Evolutionary conservation across 1,140 invertebrate genomes (phyloP).

Genomic region (Vollenhovia emeryi): DNA sequence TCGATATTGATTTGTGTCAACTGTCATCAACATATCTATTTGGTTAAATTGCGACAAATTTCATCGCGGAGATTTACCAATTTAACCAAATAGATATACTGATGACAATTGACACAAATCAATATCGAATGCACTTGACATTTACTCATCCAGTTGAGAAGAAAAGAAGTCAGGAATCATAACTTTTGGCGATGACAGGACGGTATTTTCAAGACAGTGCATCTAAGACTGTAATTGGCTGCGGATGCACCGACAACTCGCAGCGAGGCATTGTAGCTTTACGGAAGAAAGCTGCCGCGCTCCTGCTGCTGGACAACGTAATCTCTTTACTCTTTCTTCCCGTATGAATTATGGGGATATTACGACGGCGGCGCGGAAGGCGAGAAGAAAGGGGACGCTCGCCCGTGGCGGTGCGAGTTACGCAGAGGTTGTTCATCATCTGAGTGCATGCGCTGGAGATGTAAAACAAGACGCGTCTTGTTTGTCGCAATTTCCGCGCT

Average conservation of each 20-base stretch:
- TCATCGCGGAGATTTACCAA: too few relatives aligned
- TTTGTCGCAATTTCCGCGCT: slow-evolving; percentile 53
- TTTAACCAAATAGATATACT: too few relatives aligned
- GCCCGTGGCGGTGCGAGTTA: slow-evolving; percentile 56
- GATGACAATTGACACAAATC: too few relatives aligned
- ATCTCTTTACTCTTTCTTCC: slow-evolving; percentile 62
- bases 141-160: neutral
- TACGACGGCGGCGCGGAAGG: slow-evolving; percentile 57
- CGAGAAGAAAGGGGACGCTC: slow-evolving; percentile 38
- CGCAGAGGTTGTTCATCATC: slow-evolving; percentile 30
- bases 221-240: slow-evolving; percentile 55
- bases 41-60: too few relatives aligned
- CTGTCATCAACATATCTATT: too few relatives aligned
- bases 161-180: slow-evolving; percentile 30
- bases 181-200: slow-evolving; percentile 50
- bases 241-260: slow-evolving; percentile 37
- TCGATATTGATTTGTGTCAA: too few relatives aligned
- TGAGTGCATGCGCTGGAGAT: slow-evolving; percentile 27
- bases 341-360: slow-evolving; percentile 71
- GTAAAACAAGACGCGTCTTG: slow-evolving; percentile 56
- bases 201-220: slow-evolving; percentile 44
- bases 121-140: too few relatives aligned
- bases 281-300: slow-evolving; percentile 26
- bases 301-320: slow-evolving; percentile 40
- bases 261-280: neutral